These are phyloP conservation scores for Leuciscus idus DNA, from an alignment of 2,113 vertebrate species.

Conservation along the genomic window DNA sequence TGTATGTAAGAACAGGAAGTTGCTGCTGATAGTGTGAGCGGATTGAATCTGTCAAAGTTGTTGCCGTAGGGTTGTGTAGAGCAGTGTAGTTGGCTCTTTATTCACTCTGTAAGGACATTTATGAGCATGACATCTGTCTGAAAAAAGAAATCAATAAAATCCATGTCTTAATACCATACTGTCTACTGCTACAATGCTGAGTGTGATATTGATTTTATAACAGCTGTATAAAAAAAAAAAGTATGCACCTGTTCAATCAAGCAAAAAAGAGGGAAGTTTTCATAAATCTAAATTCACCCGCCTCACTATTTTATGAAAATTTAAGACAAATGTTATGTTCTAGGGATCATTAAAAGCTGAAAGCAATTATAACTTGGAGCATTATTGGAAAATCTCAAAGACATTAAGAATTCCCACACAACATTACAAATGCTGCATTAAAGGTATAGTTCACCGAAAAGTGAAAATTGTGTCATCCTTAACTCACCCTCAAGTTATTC, in stretches of 20 bases:
- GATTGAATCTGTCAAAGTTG: slow-evolving; percentile 26
- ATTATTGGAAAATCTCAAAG: neutral
- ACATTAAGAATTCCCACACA: neutral
- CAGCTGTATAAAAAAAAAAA: neutral
- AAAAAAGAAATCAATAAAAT: slow-evolving; percentile 58
- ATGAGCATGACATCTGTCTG: slow-evolving; percentile 60
- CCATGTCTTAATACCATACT: slow-evolving; percentile 50
- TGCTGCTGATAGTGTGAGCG: neutral
- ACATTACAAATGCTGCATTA: neutral
- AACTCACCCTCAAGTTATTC: too few species aligned
- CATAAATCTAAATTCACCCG: neutral
- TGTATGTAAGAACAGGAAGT: slow-evolving; percentile 24
- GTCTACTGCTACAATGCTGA: neutral
- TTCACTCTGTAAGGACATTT: slow-evolving; percentile 57
- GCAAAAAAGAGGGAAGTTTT: neutral
- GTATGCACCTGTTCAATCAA: neutral
- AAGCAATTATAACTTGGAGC: neutral
- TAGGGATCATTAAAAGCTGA: neutral
- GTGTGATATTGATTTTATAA: neutral
- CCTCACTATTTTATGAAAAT: neutral
- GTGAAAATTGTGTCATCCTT: too few species aligned
- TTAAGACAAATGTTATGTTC: neutral
- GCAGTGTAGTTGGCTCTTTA: slow-evolving; percentile 48
- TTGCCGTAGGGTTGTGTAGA: slow-evolving; percentile 45
- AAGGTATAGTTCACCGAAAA: too few species aligned